Percentiles rank a stretch among this genome's conserved stretches.
Evolutionary conservation across 1,140 invertebrate species (phyloP).

Genomic region (Neuroterus valhalla): DNA sequence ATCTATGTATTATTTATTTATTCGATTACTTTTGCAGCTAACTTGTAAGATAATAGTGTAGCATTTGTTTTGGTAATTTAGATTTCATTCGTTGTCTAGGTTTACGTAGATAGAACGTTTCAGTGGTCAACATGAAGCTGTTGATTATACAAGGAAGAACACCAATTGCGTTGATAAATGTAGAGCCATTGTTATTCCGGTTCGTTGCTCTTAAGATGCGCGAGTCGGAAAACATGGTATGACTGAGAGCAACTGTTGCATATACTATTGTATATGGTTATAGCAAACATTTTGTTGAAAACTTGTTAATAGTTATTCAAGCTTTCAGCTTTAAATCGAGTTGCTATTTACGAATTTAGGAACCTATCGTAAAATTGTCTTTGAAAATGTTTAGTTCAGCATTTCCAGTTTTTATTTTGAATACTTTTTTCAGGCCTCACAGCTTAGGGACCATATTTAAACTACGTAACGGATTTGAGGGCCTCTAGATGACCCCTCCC

Average conservation of each 20-base stretch:
- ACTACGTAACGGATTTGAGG: too few relatives aligned
- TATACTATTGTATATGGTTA: conserved; percentile 75
- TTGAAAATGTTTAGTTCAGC: conserved; percentile 30
- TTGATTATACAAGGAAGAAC: conserved; percentile 74
- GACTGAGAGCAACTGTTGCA: conserved; percentile 73
- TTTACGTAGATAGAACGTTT: conserved; percentile 72
- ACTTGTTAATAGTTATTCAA: conserved; percentile 66
- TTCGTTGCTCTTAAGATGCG: conserved; percentile 47
- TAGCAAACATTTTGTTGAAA: conserved; percentile 65
- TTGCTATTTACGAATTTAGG: conserved; percentile 50
- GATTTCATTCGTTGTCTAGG: conserved; percentile 65
- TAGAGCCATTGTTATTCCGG: conserved; percentile 64
- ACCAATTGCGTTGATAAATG: conserved; percentile 75
- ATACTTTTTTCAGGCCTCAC: background rate
- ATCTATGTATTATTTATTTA: conserved; percentile 41
- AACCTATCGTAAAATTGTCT: conserved; percentile 48
- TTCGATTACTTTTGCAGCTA: conserved; percentile 33
- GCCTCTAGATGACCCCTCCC: too few relatives aligned
- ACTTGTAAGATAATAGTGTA: conserved; percentile 15
- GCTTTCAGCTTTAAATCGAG: conserved; percentile 65
- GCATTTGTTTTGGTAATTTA: background rate
- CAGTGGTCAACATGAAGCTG: conserved; percentile 68
- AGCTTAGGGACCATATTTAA: too few relatives aligned
- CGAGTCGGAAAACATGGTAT: conserved; percentile 59
- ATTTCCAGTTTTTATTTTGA: conserved; percentile 35